A percentile compares a stretch with the other conserved stretches of the same genome.
Conservation (phyloP, 2,797 vertebrate species). For the Serranus cabrilla region DNA sequence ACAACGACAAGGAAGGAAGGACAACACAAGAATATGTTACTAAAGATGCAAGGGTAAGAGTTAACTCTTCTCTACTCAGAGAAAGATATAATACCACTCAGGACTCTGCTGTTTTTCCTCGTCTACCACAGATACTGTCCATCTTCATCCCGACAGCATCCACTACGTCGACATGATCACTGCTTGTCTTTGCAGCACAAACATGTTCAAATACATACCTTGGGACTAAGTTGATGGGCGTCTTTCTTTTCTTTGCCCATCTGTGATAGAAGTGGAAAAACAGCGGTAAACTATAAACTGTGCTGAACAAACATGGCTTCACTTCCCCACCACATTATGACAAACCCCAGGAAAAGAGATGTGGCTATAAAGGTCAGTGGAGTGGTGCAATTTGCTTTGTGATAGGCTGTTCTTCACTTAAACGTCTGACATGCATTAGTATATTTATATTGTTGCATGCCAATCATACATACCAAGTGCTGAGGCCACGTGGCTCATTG, state of each 20-base stretch:
- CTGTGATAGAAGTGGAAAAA: slow-evolving; percentile 93
- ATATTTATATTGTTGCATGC: slow-evolving; percentile 69
- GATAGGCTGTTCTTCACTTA: slow-evolving; percentile 38
- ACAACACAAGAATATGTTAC: slow-evolving; percentile 61
- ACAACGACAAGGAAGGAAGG: slow-evolving; percentile 46
- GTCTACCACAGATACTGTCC: slow-evolving; percentile 88
- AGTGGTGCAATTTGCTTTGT: slow-evolving; percentile 42
- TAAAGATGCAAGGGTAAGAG: slow-evolving; percentile 14
- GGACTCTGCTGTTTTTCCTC: slow-evolving; percentile 89
- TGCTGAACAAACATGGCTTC: slow-evolving; percentile 79
- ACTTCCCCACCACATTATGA: slow-evolving; percentile 68
- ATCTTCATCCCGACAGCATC: slow-evolving; percentile 82
- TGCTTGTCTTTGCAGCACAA: slow-evolving; percentile 83
- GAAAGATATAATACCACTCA: slow-evolving; percentile 76
- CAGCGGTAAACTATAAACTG: slow-evolving; percentile 88
- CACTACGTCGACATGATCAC: slow-evolving; percentile 78
- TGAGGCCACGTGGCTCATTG: slow-evolving; percentile 74
- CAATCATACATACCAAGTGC: slow-evolving; percentile 81
- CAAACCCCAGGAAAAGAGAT: slow-evolving; percentile 61
- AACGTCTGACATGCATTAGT: slow-evolving; percentile 57
- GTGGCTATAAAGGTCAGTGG: slow-evolving; percentile 50
- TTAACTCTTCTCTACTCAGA: slow-evolving; percentile 74
- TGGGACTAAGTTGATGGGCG: slow-evolving; percentile 90
- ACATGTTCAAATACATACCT: slow-evolving; percentile 89
- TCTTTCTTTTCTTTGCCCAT: slow-evolving; percentile 93